A percentile compares a stretch with the other conserved stretches of the same genome.
phyloP scores from a whole-genome alignment of 2,797 vertebrate genomes.

The Pangasius mekongensis region DNA sequence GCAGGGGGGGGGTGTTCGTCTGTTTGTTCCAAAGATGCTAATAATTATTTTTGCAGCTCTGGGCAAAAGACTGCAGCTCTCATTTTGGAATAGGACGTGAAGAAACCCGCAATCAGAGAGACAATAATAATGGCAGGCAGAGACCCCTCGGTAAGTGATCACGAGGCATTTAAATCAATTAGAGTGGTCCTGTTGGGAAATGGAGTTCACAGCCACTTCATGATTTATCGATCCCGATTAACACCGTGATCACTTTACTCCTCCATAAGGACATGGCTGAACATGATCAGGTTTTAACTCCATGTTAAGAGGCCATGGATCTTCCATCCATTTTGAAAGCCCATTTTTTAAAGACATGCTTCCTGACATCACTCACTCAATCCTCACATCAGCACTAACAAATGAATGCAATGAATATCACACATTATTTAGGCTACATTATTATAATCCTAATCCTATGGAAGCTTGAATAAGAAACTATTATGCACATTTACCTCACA shows the following conservation, averaged over 20 bases:
- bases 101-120: slow-evolving; percentile 89
- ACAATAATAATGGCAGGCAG: slow-evolving; percentile 93
- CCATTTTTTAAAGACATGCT: neutral
- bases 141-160: slow-evolving; percentile 98
- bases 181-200: slow-evolving; percentile 87
- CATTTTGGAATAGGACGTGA: slow-evolving; percentile 77
- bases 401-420: neutral
- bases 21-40: slow-evolving; percentile 96
- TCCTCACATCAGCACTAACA: too few relatives aligned
- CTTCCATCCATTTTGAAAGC: neutral
- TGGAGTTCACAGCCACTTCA: slow-evolving; percentile 71
- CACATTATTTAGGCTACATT: neutral
- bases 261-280: slow-evolving; percentile 72
- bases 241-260: slow-evolving; percentile 85
- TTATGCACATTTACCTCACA: neutral
- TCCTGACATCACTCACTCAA: neutral
- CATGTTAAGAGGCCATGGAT: neutral
- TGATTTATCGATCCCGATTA: slow-evolving; percentile 80
- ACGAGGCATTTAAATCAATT: slow-evolving; percentile 99
- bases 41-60: slow-evolving; percentile 99
- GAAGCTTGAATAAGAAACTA: neutral
- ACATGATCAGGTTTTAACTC: neutral
- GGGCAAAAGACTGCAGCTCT: slow-evolving; percentile 90
- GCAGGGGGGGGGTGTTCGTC: slow-evolving; percentile 79
- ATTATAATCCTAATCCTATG: neutral